Evolutionary conservation across 2,113 vertebrate genomes (phyloP), one percentile per base, ranked within the genome.

Genomic region (Haplochromis vanheusdeni): DNA sequence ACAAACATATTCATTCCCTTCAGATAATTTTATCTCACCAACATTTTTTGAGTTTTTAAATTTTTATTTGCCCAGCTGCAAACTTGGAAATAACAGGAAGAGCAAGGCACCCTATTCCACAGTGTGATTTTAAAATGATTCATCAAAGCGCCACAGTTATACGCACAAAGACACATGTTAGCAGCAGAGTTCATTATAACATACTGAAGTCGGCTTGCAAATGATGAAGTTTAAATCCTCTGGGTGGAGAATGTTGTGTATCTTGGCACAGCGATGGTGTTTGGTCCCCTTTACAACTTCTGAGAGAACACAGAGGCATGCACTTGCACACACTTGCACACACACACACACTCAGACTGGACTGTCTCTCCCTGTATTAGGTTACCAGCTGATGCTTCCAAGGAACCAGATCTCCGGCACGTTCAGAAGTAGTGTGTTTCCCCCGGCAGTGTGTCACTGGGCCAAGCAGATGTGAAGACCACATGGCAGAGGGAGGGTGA

Each of bases 381-480:
- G 40, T 80, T 79, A 84, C 79, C 83, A 88, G 83, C 89, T 83
- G 89, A 82, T 4, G 33, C 51, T 28, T 37, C 42, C 2, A 4
- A 79, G 84, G 58, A 79, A 60, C 51, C 80, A 49, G 26, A 55
- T 55, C 68, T 56, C 51, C 4, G 33, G 80, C 62, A 40, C 10
- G 3, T 82, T 37, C 9, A 31, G 79, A 54, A 21, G 33, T 47
- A 62, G 13, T 8, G 54, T 3, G 7, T 65, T 16, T 87, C 80
- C 79, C 86, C 17, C 3, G 21, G 31, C 86, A 55, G 40, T 49
- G 77, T 81, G 88, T 87, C 90, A 83, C 7, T 28, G 52, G 82
- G 55, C 56, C 33, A 5, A 89, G 73, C 93, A 95, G 93, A 93
- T 94, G 94, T 91, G 80, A 62, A 80, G 86, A 62, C 83, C 91